Base-by-base conservation (phyloP, 1,140 invertebrate species). In the Anagrus nilaparvatae region DNA sequence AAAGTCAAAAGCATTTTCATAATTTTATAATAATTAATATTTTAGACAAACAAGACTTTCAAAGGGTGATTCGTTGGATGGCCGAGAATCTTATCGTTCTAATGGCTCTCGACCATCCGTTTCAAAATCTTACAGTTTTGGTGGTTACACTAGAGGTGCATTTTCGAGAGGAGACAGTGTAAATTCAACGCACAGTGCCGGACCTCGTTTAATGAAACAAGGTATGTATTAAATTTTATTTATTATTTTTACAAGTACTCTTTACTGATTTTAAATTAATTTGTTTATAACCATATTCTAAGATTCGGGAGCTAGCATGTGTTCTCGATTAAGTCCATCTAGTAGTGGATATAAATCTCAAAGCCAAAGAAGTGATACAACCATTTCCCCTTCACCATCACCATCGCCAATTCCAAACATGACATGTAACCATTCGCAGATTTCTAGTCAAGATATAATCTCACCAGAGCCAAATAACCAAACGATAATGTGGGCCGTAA, bases 41-140 rank as follows among this genome's bases (percentile, higher is more conserved):
- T 35, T 18, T 23, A 65, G 61, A 64, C 67, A 43, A 52, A 53
- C 54, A 44, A 68, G 68, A 51, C 62, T 72, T 27, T 59, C 60
- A 8, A 76, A 75, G 46, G 72, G 71, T 5, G 75, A 75, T 46
- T 72, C 70, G 10, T 72, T 72, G 45, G 71, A 75, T 30, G 65
- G 64, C 7, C 60, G 63, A 10, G 70, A 73, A 30, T 70, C 64
- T 31, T 61, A 65, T 58, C 72, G 61, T 28, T 61, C 67, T 14
- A 68, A 67, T 44, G 63, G 62, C 13, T 58, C 71, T 33, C 60
- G 76, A 16, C 74, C 76, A 23, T 75, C 71, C 0, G 83, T 90
- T 16, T 79, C 83, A 36, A 90, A 90, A 63, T 84, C 82, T 14
- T 86, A 84, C 64, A 89, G 85, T 59, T 90, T 90, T 55, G 84